These are phyloP conservation scores for Platalea minor DNA, from an alignment of 2,797 vertebrate genomes.

Conservation along the genomic window DNA sequence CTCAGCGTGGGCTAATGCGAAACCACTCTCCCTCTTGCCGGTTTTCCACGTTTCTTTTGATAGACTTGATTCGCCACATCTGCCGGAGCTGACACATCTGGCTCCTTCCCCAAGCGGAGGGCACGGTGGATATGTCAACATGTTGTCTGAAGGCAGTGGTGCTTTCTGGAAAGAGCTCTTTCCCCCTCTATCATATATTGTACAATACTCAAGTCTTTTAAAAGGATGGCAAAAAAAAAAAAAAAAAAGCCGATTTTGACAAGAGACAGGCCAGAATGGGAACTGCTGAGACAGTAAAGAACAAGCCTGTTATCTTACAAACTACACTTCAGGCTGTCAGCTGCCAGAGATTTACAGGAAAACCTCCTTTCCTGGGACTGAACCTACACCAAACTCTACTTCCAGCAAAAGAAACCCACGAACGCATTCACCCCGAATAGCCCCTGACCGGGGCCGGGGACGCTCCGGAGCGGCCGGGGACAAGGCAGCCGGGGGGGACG, in stretches of 20 bases:
- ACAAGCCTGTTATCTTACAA: slow-evolving; percentile 69
- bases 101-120: not conserved
- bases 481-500: too few species aligned
- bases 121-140: not conserved
- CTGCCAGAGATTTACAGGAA: slow-evolving; percentile 66
- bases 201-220: slow-evolving; percentile 7
- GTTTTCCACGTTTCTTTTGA: not conserved
- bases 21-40: not conserved
- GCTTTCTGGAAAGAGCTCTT: not conserved
- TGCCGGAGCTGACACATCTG: slow-evolving; percentile 26
- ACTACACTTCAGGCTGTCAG: slow-evolving; percentile 70
- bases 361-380: not conserved
- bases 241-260: slow-evolving; percentile 42
- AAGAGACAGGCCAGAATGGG: slow-evolving; percentile 55
- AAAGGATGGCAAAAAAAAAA: not conserved
- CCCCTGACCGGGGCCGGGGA: not conserved
- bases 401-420: not conserved
- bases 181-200: not conserved
- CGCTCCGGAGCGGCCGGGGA: not conserved
- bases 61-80: not conserved
- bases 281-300: slow-evolving; percentile 64
- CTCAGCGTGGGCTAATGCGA: not conserved
- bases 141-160: not conserved
- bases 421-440: not conserved
- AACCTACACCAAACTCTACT: not conserved